phyloP scores from a whole-genome alignment of 2,797 vertebrate genomes.

The Cetoscarus ocellatus region DNA sequence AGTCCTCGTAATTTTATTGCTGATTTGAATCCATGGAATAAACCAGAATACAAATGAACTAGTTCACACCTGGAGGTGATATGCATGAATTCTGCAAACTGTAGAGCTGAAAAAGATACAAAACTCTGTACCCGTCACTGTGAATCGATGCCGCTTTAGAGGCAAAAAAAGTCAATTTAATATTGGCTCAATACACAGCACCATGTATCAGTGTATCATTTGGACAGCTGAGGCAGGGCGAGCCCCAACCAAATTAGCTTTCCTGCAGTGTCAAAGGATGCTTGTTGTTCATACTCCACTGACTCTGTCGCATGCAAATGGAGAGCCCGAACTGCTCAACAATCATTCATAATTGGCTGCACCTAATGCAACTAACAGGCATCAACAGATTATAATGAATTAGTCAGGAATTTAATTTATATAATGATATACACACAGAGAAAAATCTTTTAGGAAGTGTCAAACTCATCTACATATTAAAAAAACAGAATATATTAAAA shows the following conservation, averaged over 20 bases:
- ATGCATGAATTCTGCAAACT: neutral
- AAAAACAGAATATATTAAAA: conserved; percentile 60
- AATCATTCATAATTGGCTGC: conserved; percentile 68
- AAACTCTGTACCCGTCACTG: neutral
- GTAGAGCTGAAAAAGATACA: neutral
- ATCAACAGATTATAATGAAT: conserved; percentile 63
- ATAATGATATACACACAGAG: conserved; percentile 38
- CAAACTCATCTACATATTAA: conserved; percentile 63
- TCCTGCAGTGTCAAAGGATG: conserved; percentile 58
- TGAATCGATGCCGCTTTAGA: conserved; percentile 34
- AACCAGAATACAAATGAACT: neutral
- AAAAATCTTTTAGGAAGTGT: conserved; percentile 53
- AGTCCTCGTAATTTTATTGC: neutral
- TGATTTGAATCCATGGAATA: neutral
- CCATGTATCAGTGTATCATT: conserved; percentile 16
- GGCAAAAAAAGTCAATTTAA: conserved; percentile 12
- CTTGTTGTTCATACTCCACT: conserved; percentile 60
- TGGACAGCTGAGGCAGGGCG: neutral
- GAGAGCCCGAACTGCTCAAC: conserved; percentile 52
- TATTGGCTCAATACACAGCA: conserved; percentile 2
- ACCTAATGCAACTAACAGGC: conserved; percentile 63
- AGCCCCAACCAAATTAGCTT: conserved; percentile 46
- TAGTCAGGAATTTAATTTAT: conserved; percentile 61
- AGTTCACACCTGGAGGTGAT: neutral
- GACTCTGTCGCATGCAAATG: conserved; percentile 58